Percentiles rank a stretch among this genome's conserved stretches.
These are phyloP conservation scores for Neosalanx taihuensis DNA, from an alignment of 2,797 vertebrate genomes.

Conservation along the genomic window DNA sequence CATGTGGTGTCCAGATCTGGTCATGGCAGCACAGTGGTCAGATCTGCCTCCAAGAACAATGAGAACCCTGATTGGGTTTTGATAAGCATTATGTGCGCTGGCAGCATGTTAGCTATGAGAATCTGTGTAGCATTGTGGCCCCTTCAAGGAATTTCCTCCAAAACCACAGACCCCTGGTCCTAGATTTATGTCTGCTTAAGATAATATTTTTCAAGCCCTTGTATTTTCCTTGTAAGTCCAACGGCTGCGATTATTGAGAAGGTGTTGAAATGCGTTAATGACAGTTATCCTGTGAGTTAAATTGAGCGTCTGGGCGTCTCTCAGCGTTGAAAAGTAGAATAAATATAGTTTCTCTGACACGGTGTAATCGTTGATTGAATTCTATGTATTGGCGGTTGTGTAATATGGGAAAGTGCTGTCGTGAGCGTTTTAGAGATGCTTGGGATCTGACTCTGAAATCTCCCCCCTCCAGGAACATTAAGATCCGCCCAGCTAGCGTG, in stretches of 20 bases:
- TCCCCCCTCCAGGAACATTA: constrained; percentile 71
- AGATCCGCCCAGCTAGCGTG: constrained; percentile 83
- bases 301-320: constrained; percentile 52
- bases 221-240: constrained; percentile 63
- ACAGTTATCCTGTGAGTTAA: constrained; percentile 63
- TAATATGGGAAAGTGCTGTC: constrained; percentile 33
- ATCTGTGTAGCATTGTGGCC: constrained; percentile 46
- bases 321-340: constrained; percentile 56
- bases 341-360: constrained; percentile 50
- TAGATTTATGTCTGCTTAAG: constrained; percentile 66
- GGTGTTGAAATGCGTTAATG: constrained; percentile 65
- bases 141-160: constrained; percentile 63
- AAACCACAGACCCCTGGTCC: constrained; percentile 45
- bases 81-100: constrained; percentile 55
- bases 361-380: constrained; percentile 42
- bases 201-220: constrained; percentile 71
- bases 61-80: constrained; percentile 39
- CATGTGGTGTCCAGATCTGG: constrained; percentile 27
- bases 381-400: constrained; percentile 17
- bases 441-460: constrained; percentile 42
- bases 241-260: constrained; percentile 61
- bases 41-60: constrained; percentile 46
- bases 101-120: constrained; percentile 26
- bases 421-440: constrained; percentile 19
- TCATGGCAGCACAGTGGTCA: constrained; percentile 6